phyloP scores from a whole-genome alignment of 2,797 vertebrate species.

The Lophotriccus pileatus region DNA sequence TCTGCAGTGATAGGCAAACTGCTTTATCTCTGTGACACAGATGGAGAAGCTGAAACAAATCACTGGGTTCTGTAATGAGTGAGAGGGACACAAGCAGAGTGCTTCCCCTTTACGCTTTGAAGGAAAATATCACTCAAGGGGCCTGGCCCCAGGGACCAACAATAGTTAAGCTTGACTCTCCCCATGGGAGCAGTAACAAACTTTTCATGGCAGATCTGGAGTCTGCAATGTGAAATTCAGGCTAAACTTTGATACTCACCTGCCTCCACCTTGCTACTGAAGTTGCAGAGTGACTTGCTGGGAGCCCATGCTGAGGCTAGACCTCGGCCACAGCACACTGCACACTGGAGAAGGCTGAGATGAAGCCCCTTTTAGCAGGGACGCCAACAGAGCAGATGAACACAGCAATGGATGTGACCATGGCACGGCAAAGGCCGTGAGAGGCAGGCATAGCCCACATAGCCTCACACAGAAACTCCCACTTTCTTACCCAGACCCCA shows the following conservation, averaged over 20 bases:
- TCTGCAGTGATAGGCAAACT: conserved; percentile 25
- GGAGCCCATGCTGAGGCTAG: neutral
- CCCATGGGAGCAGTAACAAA: neutral
- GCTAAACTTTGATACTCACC: neutral
- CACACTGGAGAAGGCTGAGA: neutral
- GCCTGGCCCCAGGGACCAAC: neutral
- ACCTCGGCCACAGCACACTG: accelerated
- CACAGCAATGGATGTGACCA: neutral
- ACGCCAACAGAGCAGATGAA: neutral
- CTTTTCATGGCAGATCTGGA: neutral
- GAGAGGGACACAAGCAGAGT: neutral
- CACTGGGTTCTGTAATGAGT: neutral
- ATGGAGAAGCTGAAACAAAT: conserved; percentile 28
- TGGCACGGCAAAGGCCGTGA: neutral
- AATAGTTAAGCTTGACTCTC: neutral
- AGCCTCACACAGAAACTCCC: neutral
- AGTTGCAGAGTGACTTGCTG: accelerated
- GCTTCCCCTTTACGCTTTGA: neutral
- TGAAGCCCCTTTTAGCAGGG: neutral
- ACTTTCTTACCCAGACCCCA: neutral
- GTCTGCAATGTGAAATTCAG: neutral
- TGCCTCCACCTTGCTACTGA: neutral
- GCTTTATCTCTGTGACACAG: neutral
- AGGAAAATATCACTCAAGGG: neutral
- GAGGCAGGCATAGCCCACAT: neutral